phyloP scores from a whole-genome alignment of 1,140 invertebrate species.

The Drosophila burlai region DNA sequence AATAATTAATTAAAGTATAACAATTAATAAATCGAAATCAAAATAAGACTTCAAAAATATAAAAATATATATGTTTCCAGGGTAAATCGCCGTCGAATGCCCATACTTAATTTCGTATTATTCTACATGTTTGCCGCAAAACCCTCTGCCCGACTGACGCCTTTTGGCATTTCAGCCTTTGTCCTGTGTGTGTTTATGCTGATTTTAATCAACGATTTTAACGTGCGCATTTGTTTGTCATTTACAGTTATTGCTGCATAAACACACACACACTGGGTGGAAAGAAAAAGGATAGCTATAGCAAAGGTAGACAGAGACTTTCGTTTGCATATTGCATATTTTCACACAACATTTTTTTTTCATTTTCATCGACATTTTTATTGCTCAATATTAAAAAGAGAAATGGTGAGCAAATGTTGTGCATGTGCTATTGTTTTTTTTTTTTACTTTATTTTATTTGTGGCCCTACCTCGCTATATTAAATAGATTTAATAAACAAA shows the following conservation, averaged over 20 bases:
- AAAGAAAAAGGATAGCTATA: constrained; percentile 4
- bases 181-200: constrained; percentile 55
- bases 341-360: constrained; percentile 26
- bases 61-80: background rate
- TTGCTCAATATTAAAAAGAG: constrained; percentile 53
- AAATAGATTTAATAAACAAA: constrained; percentile 62
- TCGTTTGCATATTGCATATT: constrained; percentile 52
- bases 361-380: constrained; percentile 34
- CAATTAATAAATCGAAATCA: too few species aligned
- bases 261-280: constrained; percentile 25
- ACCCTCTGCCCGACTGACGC: background rate
- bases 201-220: constrained; percentile 77
- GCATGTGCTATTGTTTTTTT: too few species aligned
- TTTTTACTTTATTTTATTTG: too few species aligned
- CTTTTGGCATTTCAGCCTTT: constrained; percentile 27
- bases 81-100: background rate
- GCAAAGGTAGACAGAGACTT: constrained; percentile 12
- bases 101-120: background rate
- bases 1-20: too few species aligned
- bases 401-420: constrained; percentile 2
- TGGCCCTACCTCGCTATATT: constrained; percentile 8
- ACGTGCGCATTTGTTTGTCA: constrained; percentile 72
- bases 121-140: constrained; percentile 1
- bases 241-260: constrained; percentile 68
- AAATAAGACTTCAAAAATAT: background rate